These are phyloP conservation scores for Neosilurus mollespiculum DNA, from an alignment of 2,797 vertebrate species.

Conservation along the genomic window DNA sequence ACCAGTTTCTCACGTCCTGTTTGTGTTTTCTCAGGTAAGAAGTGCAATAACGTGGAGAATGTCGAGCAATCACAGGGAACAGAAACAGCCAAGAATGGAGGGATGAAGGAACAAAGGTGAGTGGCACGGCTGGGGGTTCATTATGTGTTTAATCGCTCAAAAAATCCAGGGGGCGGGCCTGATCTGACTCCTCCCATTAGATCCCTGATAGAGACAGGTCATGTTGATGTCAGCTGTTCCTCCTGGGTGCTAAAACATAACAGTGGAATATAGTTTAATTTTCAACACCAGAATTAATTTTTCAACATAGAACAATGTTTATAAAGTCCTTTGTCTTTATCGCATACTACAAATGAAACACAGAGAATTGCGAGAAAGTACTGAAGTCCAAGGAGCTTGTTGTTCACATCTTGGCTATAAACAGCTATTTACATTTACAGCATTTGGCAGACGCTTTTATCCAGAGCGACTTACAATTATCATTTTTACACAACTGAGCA, in stretches of 20 bases:
- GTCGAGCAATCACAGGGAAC: slow-evolving; percentile 57
- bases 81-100: slow-evolving; percentile 64
- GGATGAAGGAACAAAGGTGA: slow-evolving; percentile 68
- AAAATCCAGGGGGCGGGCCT: neutral
- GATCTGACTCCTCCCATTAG: neutral
- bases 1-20: neutral
- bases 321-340: neutral
- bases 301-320: neutral
- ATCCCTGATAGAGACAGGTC: neutral
- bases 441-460: too few species aligned
- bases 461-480: too few species aligned
- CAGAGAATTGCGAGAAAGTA: neutral
- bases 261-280: neutral
- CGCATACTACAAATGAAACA: neutral
- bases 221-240: neutral
- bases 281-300: neutral
- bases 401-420: neutral
- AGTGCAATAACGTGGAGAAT: slow-evolving; percentile 61
- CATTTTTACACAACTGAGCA: too few species aligned
- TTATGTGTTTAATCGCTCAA: neutral
- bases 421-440: neutral
- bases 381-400: neutral
- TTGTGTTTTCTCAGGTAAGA: slow-evolving; percentile 60
- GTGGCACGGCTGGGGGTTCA: slow-evolving; percentile 48
- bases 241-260: neutral